These are phyloP conservation scores for Ctenopoma kingsleyae DNA, from an alignment of 2,797 vertebrate species.

Conservation along the genomic window DNA sequence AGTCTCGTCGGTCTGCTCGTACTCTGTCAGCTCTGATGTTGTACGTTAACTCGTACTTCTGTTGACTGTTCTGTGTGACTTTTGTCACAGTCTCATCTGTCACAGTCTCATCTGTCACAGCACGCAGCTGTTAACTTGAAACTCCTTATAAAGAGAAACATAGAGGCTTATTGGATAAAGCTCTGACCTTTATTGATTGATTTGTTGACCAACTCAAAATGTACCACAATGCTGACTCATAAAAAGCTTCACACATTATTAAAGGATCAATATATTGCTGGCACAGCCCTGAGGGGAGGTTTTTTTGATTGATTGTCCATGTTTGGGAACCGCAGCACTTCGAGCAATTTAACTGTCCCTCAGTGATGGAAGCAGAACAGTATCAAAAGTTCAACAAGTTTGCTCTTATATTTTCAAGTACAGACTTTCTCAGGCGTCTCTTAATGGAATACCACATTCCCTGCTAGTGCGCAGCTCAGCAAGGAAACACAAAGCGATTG, in stretches of 20 bases:
- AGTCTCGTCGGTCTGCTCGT: conserved; percentile 53
- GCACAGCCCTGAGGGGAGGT: conserved; percentile 27
- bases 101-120: conserved; percentile 35
- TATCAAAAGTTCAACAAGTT: conserved; percentile 26
- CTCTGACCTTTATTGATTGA: conserved; percentile 30
- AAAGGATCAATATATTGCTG: conserved; percentile 51
- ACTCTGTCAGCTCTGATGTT: conserved; percentile 45
- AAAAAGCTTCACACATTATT: conserved; percentile 52
- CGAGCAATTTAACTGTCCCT: conserved; percentile 30
- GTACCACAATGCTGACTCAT: conserved; percentile 42
- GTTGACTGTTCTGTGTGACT: conserved; percentile 31
- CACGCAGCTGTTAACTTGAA: conserved; percentile 10
- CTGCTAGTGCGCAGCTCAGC: background rate
- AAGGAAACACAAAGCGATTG: background rate
- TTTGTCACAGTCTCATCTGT: conserved; percentile 29
- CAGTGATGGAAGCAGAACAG: conserved; percentile 15
- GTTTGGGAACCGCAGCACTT: conserved; percentile 41
- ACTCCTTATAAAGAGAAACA: conserved; percentile 39
- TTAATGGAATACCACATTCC: background rate
- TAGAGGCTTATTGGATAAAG: conserved; percentile 37
- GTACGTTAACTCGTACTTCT: conserved; percentile 1
- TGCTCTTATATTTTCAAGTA: conserved; percentile 1
- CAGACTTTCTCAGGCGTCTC: background rate
- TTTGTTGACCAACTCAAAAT: conserved; percentile 48
- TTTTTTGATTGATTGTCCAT: conserved; percentile 48